Conservation (phyloP, 2,888 invertebrate genomes). For the Zygogramma bicolorata region DNA sequence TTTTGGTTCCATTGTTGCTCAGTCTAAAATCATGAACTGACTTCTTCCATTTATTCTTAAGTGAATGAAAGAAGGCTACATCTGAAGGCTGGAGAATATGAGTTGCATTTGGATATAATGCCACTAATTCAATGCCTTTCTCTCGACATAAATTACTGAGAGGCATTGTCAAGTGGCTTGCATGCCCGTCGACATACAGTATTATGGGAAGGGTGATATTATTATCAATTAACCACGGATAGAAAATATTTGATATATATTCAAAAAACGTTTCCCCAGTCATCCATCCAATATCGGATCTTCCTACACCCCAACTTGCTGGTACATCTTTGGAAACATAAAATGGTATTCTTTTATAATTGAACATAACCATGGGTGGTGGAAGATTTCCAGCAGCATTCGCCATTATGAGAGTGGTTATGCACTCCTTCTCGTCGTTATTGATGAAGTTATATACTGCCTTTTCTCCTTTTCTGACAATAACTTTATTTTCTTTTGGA, state of each 20-base stretch:
- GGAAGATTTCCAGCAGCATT: neutral
- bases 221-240: neutral
- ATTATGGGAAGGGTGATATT: slow-evolving; percentile 6
- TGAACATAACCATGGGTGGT: neutral
- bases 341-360: neutral
- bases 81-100: neutral
- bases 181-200: slow-evolving; percentile 8
- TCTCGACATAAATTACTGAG: neutral
- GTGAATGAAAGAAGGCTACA: neutral
- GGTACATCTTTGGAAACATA: neutral
- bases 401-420: neutral
- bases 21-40: neutral
- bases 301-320: too few relatives aligned
- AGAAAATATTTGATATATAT: too few relatives aligned
- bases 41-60: neutral
- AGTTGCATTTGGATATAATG: neutral
- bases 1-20: neutral
- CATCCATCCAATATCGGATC: slow-evolving; percentile 8
- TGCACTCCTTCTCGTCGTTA: too few relatives aligned
- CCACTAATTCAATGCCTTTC: neutral
- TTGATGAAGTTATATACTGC: neutral
- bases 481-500: neutral
- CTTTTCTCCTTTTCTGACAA: neutral
- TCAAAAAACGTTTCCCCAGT: too few relatives aligned
- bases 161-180: neutral